Evolutionary conservation across 2,888 invertebrate genomes (phyloP).

Genomic region (Pseudoips prasinana): DNA sequence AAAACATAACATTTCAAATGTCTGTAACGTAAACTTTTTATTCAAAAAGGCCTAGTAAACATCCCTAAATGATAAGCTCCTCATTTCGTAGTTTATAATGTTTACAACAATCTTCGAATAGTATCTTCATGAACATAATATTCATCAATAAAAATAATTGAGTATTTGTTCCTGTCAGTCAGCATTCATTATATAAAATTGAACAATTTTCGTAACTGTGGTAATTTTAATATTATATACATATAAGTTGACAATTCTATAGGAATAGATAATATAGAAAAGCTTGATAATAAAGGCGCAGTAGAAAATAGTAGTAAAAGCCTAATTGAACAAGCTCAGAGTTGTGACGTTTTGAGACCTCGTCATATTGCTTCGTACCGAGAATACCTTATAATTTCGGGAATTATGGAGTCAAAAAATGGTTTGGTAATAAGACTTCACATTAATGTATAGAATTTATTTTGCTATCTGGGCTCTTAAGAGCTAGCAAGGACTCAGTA

Average conservation of each 20-base stretch:
- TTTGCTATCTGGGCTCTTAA: conserved; percentile 58
- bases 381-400: not conserved
- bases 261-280: conserved; percentile 49
- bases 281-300: conserved; percentile 62
- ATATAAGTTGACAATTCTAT: conserved; percentile 34
- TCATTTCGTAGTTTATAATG: conserved; percentile 40
- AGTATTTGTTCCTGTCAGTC: conserved; percentile 26
- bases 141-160: conserved; percentile 21
- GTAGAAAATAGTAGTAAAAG: conserved; percentile 72
- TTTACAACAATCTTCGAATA: conserved; percentile 28
- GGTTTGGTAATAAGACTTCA: conserved; percentile 21
- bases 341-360: conserved; percentile 10
- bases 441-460: conserved; percentile 45
- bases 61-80: conserved; percentile 76
- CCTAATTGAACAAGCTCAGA: conserved; percentile 75
- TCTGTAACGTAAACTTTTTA: conserved; percentile 47
- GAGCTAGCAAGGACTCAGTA: conserved; percentile 54
- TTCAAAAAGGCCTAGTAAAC: conserved; percentile 56
- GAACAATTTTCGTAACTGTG: conserved; percentile 21
- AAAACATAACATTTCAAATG: conserved; percentile 51
- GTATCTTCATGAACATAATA: conserved; percentile 21
- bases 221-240: conserved; percentile 23
- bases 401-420: conserved; percentile 18
- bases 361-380: not conserved
- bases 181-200: conserved; percentile 22